Base-by-base conservation (phyloP, 2,888 invertebrate genomes). In the Calameuta pallipes region DNA sequence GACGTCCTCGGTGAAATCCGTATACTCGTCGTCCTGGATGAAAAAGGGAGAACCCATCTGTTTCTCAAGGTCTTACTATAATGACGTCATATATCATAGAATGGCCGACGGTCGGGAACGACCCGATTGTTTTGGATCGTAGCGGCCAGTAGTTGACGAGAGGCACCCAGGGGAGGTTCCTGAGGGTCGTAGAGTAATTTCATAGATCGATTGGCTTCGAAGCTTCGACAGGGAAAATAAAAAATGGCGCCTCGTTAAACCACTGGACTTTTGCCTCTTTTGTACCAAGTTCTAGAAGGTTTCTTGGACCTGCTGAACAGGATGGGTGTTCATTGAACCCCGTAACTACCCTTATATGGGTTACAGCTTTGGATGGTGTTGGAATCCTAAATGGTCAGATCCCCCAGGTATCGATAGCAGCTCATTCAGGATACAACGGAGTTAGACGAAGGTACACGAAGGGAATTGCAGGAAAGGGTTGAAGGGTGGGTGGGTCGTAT, bases 401-500 rank as follows among this genome's bases (percentile, higher is more conserved):
- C 6, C 41, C 41, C 41, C 15, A 41, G 41, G 41, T 41, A 41
- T 41, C 41, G 41, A 41, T 41, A 15, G 41, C 41, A 15, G 41
- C 41, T 41, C 15, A 15, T 15, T 15, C 41, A 41, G 41, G 41
- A 15, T 41, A 41, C 41, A 41, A 15, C 41, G 6, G 41, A 15
- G 41, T 41, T 15, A 15, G 41, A 15, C 15, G 6, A 41, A 78
- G 36, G 75, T 70, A 78, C 77, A 78, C 74, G 41, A 15, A 15
- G 15, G 41, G 41, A 41, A 41, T 15, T 41, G 41, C 6, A 15
- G 41, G 41, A 41, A 41, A 41, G 41, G 41, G 41, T 41, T 41
- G 70, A 30, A 11, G 33, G 41, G 69, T 75, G 33, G 78, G 37
- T 37, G 68, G 75, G 75, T 75, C 85, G 87, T 87, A 88, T 88